phyloP scores from a whole-genome alignment of 2,113 vertebrate species.

The Fulica atra region DNA sequence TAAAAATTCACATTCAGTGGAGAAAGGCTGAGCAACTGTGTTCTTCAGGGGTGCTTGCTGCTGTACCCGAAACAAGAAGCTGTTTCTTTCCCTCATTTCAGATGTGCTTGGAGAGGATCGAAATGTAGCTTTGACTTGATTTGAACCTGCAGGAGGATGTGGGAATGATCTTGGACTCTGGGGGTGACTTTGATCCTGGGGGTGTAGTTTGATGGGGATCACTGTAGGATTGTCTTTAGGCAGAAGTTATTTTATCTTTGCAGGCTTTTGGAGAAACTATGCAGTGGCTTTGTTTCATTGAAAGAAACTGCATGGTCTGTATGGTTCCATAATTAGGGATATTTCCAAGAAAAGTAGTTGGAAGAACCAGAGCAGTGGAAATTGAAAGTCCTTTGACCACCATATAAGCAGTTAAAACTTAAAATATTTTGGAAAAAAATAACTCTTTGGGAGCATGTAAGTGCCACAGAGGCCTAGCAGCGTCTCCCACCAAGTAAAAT shows the following conservation, averaged over 20 bases:
- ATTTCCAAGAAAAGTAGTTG: background rate
- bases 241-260: background rate
- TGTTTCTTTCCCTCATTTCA: background rate
- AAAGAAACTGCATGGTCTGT: background rate
- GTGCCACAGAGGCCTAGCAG: background rate
- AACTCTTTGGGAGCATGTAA: background rate
- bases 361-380: background rate
- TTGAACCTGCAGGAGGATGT: background rate
- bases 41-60: background rate
- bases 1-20: accelerated
- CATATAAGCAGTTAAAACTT: background rate
- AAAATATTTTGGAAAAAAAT: background rate
- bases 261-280: background rate
- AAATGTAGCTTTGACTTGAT: background rate
- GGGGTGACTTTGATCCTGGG: background rate
- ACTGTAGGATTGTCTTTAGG: background rate
- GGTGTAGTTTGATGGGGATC: background rate
- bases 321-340: background rate
- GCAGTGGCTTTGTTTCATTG: background rate
- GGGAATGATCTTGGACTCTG: background rate
- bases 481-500: background rate
- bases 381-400: background rate
- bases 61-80: background rate
- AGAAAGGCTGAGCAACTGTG: background rate
- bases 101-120: background rate